Evolutionary conservation across 2,113 vertebrate species (phyloP).

Genomic region (Vulpes ferrilata): DNA sequence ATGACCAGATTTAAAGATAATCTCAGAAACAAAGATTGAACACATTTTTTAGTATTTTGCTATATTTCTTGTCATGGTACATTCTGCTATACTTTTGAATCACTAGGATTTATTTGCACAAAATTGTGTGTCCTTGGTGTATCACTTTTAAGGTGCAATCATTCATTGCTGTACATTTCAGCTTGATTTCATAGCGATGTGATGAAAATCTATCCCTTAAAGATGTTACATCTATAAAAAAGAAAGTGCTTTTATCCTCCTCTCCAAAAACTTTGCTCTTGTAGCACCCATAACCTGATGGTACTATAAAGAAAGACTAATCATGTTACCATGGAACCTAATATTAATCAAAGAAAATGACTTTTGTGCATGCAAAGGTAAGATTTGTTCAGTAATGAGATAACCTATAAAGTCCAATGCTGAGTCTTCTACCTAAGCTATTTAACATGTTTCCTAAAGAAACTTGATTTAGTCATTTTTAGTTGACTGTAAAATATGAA

Average conservation of each 20-base stretch:
- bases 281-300: not conserved
- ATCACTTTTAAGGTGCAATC: slow-evolving; percentile 64
- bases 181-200: slow-evolving; percentile 61
- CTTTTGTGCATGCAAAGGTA: not conserved
- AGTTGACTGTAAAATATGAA: slow-evolving; percentile 4
- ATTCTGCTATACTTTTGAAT: slow-evolving; percentile 75
- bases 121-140: slow-evolving; percentile 59
- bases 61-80: slow-evolving; percentile 75
- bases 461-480: not conserved
- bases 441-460: not conserved
- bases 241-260: not conserved
- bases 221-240: not conserved
- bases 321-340: not conserved
- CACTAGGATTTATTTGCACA: slow-evolving; percentile 73
- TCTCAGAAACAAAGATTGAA: slow-evolving; percentile 83
- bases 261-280: slow-evolving; percentile 23
- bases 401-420: not conserved
- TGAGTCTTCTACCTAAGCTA: not conserved
- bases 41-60: slow-evolving; percentile 11
- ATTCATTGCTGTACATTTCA: slow-evolving; percentile 62
- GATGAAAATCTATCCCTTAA: slow-evolving; percentile 59
- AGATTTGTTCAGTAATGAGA: not conserved
- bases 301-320: slow-evolving; percentile 1
- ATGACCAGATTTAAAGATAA: slow-evolving; percentile 76
- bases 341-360: not conserved